Conservation (phyloP, 2,113 vertebrate genomes). For the Scomber colias region DNA sequence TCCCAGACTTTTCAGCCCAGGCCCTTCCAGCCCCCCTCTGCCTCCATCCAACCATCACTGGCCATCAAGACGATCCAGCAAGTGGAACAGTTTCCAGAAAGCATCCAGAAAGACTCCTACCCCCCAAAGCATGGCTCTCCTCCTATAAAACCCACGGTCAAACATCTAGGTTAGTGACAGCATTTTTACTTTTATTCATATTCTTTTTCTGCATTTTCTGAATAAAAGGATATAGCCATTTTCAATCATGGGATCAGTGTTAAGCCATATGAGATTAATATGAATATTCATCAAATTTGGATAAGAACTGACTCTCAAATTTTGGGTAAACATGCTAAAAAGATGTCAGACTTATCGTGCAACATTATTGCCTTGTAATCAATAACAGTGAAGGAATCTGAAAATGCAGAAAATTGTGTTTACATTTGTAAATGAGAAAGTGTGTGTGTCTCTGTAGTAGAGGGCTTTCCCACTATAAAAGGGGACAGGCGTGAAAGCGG, state of each 20-base stretch:
- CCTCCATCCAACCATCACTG: neutral
- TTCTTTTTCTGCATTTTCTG: neutral
- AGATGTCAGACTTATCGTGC: neutral
- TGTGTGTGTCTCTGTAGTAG: constrained; percentile 34
- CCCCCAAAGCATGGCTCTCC: neutral
- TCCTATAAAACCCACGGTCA: constrained; percentile 13
- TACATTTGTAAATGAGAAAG: neutral
- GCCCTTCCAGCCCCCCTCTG: neutral
- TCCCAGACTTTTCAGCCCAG: constrained; percentile 17
- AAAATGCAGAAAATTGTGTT: neutral
- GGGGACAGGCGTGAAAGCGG: neutral
- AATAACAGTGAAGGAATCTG: constrained; percentile 19
- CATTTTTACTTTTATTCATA: neutral
- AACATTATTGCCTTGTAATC: constrained; percentile 14
- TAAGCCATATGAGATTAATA: neutral
- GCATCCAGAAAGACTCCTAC: constrained; percentile 39
- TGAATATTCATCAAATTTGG: neutral
- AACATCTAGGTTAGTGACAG: constrained; percentile 52
- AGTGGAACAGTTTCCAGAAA: constrained; percentile 32
- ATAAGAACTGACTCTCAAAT: constrained; percentile 4
- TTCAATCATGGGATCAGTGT: neutral
- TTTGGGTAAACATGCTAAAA: neutral
- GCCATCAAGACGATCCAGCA: neutral
- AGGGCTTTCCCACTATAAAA: constrained; percentile 33
- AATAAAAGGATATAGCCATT: neutral